Evolutionary conservation across 2,888 invertebrate genomes (phyloP).

Genomic region (Thereva nobilitata): DNA sequence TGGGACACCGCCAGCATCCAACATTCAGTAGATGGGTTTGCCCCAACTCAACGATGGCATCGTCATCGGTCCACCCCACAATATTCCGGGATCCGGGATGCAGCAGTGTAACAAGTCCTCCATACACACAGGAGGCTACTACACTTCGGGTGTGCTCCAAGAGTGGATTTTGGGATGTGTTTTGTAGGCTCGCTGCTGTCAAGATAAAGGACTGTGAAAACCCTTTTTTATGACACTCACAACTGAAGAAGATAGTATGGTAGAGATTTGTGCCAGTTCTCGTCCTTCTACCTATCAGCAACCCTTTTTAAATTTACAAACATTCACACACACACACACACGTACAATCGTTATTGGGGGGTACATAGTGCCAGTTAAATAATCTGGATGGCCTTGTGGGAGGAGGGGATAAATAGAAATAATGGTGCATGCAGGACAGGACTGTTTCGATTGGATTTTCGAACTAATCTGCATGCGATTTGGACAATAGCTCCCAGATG

Average conservation of each 20-base stretch:
- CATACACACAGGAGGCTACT: conserved; percentile 5
- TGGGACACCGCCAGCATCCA: conserved; percentile 4
- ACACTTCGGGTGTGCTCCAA: conserved; percentile 19
- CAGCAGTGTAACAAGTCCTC: conserved; percentile 27
- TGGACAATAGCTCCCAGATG: conserved; percentile 37
- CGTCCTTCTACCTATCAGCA: neutral
- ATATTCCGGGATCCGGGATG: neutral
- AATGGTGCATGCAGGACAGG: conserved; percentile 35
- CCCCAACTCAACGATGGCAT: neutral
- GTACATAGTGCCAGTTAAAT: conserved; percentile 1
- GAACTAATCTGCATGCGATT: conserved; percentile 37
- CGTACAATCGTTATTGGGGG: neutral
- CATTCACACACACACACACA: no score
- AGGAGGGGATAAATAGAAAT: conserved; percentile 31
- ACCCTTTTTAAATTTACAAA: no score
- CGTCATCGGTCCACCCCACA: neutral
- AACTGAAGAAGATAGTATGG: conserved; percentile 32
- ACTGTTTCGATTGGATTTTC: conserved; percentile 33
- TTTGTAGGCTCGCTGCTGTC: conserved; percentile 24
- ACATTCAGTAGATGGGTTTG: no score
- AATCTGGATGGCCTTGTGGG: conserved; percentile 13
- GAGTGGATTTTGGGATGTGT: conserved; percentile 26
- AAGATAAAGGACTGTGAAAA: conserved; percentile 23
- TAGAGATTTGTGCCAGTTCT: conserved; percentile 20
- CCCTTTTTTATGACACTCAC: conserved; percentile 34